A percentile compares a stretch with the other conserved stretches of the same genome.
Evolutionary conservation across 1,140 invertebrate species (phyloP).

Genomic region (Papilio aristodemus): DNA sequence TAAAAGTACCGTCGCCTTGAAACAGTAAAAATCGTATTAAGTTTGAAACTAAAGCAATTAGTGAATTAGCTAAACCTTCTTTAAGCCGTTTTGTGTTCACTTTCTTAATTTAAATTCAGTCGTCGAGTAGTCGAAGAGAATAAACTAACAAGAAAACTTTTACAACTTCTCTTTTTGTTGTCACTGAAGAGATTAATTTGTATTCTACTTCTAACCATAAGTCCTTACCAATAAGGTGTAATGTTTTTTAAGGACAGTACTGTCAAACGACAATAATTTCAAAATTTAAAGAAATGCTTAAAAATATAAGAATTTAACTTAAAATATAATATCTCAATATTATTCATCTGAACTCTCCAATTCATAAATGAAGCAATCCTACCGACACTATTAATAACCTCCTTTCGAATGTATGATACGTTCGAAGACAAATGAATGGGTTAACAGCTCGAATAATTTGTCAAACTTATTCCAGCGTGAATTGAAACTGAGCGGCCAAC

Average conservation of each 20-base stretch:
- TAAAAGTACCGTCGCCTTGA: not conserved
- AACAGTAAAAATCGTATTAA: constrained; percentile 22
- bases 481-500: constrained; percentile 33
- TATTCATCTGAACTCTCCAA: too few relatives aligned
- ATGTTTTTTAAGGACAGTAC: too few relatives aligned
- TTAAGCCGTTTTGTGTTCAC: constrained; percentile 19
- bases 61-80: constrained; percentile 14
- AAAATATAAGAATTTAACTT: too few relatives aligned
- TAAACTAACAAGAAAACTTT: constrained; percentile 7
- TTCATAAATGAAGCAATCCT: not conserved
- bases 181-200: not conserved
- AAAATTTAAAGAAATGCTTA: too few relatives aligned
- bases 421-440: constrained; percentile 34
- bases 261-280: too few relatives aligned
- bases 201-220: not conserved
- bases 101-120: constrained; percentile 27
- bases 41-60: constrained; percentile 27
- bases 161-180: not conserved
- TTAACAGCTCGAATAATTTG: constrained; percentile 39
- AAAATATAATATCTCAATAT: too few relatives aligned
- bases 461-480: constrained; percentile 36
- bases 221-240: too few relatives aligned
- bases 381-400: constrained; percentile 34
- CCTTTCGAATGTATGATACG: constrained; percentile 25
- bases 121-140: not conserved